Conservation (phyloP, 2,888 invertebrate genomes). For the Cataglyphis livida region DNA sequence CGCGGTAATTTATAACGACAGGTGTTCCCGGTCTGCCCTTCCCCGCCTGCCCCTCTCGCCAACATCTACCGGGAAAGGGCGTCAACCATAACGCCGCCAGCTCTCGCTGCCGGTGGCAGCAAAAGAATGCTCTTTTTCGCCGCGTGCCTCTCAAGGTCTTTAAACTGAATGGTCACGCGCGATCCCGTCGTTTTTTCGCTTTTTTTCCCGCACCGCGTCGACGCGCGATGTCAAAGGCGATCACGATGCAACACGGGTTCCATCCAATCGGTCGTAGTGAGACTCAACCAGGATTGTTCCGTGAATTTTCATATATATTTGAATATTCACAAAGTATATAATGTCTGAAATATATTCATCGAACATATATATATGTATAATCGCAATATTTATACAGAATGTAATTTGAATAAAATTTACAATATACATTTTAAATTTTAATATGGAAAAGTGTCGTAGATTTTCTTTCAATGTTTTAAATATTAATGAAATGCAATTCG, state of each 20-base stretch:
- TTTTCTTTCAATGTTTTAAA: slow-evolving; percentile 17
- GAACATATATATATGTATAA: background rate
- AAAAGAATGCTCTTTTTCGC: slow-evolving; percentile 66
- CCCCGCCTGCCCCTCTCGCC: slow-evolving; percentile 45
- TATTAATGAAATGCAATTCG: slow-evolving; percentile 25
- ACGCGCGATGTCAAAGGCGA: background rate
- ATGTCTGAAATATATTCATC: slow-evolving; percentile 4
- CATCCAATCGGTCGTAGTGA: slow-evolving; percentile 1
- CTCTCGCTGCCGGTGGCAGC: slow-evolving; percentile 34
- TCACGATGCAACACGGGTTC: slow-evolving; percentile 1
- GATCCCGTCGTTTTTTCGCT: slow-evolving; percentile 37
- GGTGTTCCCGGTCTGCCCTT: slow-evolving; percentile 48
- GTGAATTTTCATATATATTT: slow-evolving; percentile 27
- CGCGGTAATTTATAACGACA: slow-evolving; percentile 69
- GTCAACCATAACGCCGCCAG: slow-evolving; percentile 62
- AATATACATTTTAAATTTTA: slow-evolving; percentile 19
- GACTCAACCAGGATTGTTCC: background rate
- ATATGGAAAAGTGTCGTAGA: background rate
- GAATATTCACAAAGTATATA: background rate
- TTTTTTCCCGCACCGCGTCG: slow-evolving; percentile 3
- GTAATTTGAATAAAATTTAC: slow-evolving; percentile 9
- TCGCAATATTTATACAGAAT: slow-evolving; percentile 21
- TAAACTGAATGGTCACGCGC: slow-evolving; percentile 58
- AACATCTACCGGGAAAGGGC: slow-evolving; percentile 63
- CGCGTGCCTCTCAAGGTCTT: slow-evolving; percentile 62